Evolutionary conservation across 2,888 invertebrate species (phyloP).

Genomic region (Heteromyza rotundicornis): DNA sequence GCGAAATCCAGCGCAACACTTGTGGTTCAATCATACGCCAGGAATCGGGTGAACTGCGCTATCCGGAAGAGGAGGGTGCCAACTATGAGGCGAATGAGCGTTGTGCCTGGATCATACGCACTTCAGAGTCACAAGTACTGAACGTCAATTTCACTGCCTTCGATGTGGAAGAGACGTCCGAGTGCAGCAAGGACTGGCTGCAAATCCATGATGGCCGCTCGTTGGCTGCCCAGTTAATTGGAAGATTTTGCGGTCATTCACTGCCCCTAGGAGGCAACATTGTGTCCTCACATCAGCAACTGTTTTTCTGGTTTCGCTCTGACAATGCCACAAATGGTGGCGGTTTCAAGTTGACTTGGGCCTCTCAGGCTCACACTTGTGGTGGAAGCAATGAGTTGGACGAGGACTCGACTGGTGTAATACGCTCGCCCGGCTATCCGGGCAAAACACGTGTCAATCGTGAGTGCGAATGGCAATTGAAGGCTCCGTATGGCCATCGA

Average conservation of each 20-base stretch:
- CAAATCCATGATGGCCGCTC: slow-evolving; percentile 86
- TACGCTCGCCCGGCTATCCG: slow-evolving; percentile 88
- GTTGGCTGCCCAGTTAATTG: slow-evolving; percentile 73
- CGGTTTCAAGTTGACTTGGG: slow-evolving; percentile 83
- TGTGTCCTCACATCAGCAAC: slow-evolving; percentile 74
- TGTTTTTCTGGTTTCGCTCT: slow-evolving; percentile 83
- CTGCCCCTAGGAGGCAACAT: slow-evolving; percentile 75
- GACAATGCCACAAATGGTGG: slow-evolving; percentile 67
- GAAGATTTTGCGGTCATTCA: slow-evolving; percentile 78
- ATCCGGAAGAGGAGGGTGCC: slow-evolving; percentile 64
- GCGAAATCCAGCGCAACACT: slow-evolving; percentile 66
- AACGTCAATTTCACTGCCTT: slow-evolving; percentile 82
- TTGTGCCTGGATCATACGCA: slow-evolving; percentile 83
- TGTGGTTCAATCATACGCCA: slow-evolving; percentile 69
- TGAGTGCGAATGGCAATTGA: slow-evolving; percentile 84
- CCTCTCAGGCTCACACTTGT: slow-evolving; percentile 72
- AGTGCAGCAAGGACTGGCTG: slow-evolving; percentile 75
- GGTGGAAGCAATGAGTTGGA: slow-evolving; percentile 69
- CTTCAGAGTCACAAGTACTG: slow-evolving; percentile 71
- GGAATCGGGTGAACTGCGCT: slow-evolving; percentile 69
- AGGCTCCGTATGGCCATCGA: slow-evolving; percentile 72
- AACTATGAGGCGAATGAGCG: slow-evolving; percentile 69
- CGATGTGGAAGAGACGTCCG: slow-evolving; percentile 66
- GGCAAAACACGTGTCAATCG: slow-evolving; percentile 80
- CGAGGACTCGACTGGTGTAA: slow-evolving; percentile 69